Percentiles rank a stretch among this genome's conserved stretches.
Evolutionary conservation across 2,113 vertebrate species (phyloP).

Genomic region (Hypanus sabinus): DNA sequence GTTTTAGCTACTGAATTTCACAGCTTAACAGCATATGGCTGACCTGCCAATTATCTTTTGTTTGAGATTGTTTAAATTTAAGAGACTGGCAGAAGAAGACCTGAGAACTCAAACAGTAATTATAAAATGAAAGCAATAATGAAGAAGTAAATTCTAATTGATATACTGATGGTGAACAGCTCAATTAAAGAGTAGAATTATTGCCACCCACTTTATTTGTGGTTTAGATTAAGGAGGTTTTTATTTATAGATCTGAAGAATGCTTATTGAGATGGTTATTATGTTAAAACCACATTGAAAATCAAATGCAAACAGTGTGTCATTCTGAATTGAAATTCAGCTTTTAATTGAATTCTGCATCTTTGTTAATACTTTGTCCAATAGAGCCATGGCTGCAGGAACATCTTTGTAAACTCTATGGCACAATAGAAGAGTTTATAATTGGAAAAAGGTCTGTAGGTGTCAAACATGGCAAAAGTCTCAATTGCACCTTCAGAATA

Average conservation of each 20-base stretch:
- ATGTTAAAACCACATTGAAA: not conserved
- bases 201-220: not conserved
- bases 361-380: not conserved
- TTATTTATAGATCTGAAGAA: constrained; percentile 25
- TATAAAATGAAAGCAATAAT: not conserved
- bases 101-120: too few species aligned
- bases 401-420: not conserved
- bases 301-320: not conserved
- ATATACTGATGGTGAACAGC: not conserved
- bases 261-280: not conserved
- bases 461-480: not conserved
- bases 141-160: not conserved
- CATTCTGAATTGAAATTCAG: not conserved
- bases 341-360: constrained; percentile 4
- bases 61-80: too few species aligned
- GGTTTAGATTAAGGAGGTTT: not conserved
- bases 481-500: not conserved
- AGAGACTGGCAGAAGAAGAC: too few species aligned
- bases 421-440: not conserved
- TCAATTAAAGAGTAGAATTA: not conserved
- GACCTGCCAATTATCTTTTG: too few species aligned
- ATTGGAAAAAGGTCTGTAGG: not conserved
- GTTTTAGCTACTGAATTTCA: too few species aligned
- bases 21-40: too few species aligned
- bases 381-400: not conserved